These are phyloP conservation scores for Pissodes strobi DNA, from an alignment of 1,140 invertebrate genomes.

Conservation along the genomic window DNA sequence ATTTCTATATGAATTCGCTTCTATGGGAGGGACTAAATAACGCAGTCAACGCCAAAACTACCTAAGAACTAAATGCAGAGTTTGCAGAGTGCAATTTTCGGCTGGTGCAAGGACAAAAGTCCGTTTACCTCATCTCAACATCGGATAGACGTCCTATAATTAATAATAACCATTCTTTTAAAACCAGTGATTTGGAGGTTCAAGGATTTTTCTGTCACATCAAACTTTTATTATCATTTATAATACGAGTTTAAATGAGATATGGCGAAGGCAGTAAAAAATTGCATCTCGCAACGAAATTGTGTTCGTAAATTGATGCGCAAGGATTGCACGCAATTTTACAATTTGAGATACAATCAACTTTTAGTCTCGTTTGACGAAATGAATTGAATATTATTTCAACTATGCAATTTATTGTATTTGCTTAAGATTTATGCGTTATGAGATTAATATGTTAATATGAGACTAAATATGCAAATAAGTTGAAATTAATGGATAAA, in stretches of 20 bases:
- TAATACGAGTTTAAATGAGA: constrained; percentile 21
- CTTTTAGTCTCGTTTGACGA: no score
- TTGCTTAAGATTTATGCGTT: no score
- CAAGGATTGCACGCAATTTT: constrained; percentile 6
- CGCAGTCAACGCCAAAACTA: constrained; percentile 11
- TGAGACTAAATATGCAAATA: no score
- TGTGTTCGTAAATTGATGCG: background rate
- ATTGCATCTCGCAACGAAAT: constrained; percentile 9
- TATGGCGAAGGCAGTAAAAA: constrained; percentile 16
- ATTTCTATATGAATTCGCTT: no score
- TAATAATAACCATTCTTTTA: constrained; percentile 33
- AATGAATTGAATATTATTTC: no score
- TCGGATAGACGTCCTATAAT: constrained; percentile 33
- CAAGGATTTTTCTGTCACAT: constrained; percentile 30
- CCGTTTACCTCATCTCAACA: constrained; percentile 27
- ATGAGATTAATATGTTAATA: no score
- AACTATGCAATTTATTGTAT: no score
- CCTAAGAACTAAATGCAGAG: background rate
- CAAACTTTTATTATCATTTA: constrained; percentile 29
- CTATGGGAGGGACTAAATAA: no score
- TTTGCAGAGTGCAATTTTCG: constrained; percentile 30
- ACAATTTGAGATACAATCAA: constrained; percentile 1
- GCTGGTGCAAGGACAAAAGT: constrained; percentile 33
- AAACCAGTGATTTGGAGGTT: constrained; percentile 34
- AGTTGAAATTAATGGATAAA: no score